Evolutionary conservation across 2,888 invertebrate species (phyloP).

Genomic region (Nematopogon swammerdamellus): DNA sequence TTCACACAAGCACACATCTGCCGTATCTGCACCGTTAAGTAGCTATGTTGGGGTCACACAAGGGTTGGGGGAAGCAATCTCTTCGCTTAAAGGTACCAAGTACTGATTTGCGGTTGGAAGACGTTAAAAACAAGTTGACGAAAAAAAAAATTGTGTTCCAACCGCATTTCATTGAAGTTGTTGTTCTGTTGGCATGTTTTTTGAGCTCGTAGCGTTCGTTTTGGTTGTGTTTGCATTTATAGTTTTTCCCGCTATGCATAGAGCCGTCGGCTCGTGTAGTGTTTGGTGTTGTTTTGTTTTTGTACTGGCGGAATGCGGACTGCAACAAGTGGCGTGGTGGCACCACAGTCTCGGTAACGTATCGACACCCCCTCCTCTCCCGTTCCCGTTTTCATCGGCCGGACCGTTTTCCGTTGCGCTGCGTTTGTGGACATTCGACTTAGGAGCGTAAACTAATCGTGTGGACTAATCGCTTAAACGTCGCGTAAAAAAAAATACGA

Average conservation of each 20-base stretch:
- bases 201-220: conserved; percentile 49
- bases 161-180: not conserved
- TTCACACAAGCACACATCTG: not conserved
- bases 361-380: conserved; percentile 44
- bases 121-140: not conserved
- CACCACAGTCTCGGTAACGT: conserved; percentile 51
- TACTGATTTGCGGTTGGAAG: not conserved
- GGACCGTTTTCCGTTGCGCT: conserved; percentile 3
- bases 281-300: conserved; percentile 47
- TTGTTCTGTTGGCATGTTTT: conserved; percentile 9
- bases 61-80: not conserved
- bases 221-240: conserved; percentile 43
- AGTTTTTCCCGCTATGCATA: conserved; percentile 51
- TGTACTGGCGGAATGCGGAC: conserved; percentile 29
- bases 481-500: conserved; percentile 21
- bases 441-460: conserved; percentile 17
- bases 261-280: conserved; percentile 50
- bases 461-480: conserved; percentile 34
- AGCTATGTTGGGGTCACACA: not conserved
- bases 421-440: not conserved
- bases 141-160: not conserved
- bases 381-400: conserved; percentile 1
- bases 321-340: conserved; percentile 55
- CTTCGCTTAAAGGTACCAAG: not conserved
- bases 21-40: not conserved